Evolutionary conservation across 2,797 vertebrate species (phyloP).

Genomic region (Notamacropus eugenii): DNA sequence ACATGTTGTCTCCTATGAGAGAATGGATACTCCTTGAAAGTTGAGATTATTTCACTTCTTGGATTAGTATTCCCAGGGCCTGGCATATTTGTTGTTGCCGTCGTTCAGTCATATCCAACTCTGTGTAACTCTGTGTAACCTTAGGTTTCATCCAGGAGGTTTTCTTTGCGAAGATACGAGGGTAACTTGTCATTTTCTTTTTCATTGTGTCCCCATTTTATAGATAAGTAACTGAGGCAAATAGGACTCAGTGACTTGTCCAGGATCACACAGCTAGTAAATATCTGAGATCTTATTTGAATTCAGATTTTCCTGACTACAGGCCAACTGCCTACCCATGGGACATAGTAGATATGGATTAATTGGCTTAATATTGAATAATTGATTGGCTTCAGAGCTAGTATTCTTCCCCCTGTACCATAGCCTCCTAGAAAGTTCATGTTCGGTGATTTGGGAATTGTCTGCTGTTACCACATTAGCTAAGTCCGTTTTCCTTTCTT

Average conservation of each 20-base stretch:
- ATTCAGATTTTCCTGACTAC: not conserved
- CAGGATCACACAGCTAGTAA: not conserved
- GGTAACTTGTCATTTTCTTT: not conserved
- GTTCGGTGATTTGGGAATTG: not conserved
- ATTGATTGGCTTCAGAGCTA: not conserved
- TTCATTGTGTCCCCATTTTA: not conserved
- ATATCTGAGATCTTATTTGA: not conserved
- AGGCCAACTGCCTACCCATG: not conserved
- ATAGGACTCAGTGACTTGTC: not conserved
- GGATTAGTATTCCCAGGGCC: not conserved
- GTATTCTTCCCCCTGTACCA: not conserved
- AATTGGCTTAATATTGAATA: not conserved
- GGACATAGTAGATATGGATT: not conserved
- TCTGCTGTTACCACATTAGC: not conserved
- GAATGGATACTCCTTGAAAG: not conserved
- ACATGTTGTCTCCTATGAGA: not conserved
- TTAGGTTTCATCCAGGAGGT: no score
- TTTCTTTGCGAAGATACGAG: not conserved
- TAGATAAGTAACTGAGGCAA: not conserved
- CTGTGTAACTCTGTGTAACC: not conserved
- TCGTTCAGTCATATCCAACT: not conserved
- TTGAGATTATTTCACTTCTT: not conserved
- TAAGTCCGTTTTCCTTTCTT: not conserved
- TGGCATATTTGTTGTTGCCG: not conserved
- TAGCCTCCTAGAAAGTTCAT: not conserved